Percentiles rank a stretch among this genome's conserved stretches.
Evolutionary conservation across 2,113 vertebrate species (phyloP).

Genomic region (Laticauda colubrina): DNA sequence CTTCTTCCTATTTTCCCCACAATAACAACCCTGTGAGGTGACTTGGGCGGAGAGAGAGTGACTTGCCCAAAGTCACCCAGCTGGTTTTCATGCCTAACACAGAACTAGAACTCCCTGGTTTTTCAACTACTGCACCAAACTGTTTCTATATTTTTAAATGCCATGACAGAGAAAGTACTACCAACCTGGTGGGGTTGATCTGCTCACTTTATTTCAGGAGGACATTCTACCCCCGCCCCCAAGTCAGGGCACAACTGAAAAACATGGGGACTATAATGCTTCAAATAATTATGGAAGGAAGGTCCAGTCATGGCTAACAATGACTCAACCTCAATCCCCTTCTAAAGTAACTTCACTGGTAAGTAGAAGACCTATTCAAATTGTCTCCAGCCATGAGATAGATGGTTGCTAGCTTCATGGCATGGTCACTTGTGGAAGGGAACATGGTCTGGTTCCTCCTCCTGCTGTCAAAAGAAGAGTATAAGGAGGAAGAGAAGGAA

Average conservation of each 20-base stretch:
- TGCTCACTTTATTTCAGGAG: neutral
- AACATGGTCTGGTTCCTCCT: neutral
- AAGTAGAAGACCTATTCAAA: neutral
- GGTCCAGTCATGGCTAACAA: neutral
- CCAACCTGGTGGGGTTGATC: neutral
- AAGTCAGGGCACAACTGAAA: neutral
- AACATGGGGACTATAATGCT: neutral
- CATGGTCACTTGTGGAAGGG: neutral
- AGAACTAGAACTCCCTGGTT: too few species aligned
- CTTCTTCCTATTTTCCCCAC: too few species aligned
- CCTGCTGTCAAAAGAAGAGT: neutral
- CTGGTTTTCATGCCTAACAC: too few species aligned
- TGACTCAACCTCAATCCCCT: neutral
- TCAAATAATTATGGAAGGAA: neutral
- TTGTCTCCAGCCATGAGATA: neutral
- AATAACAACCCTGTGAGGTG: too few species aligned
- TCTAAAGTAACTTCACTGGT: neutral
- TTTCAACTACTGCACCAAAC: too few species aligned
- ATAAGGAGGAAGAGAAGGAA: neutral
- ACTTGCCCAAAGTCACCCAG: too few species aligned
- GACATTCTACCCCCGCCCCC: neutral
- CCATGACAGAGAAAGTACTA: neutral
- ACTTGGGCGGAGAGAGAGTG: too few species aligned
- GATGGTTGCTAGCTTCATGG: neutral
- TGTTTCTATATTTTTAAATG: neutral